Base-by-base conservation (phyloP, 1,140 invertebrate species). In the Bombus vancouverensis region DNA sequence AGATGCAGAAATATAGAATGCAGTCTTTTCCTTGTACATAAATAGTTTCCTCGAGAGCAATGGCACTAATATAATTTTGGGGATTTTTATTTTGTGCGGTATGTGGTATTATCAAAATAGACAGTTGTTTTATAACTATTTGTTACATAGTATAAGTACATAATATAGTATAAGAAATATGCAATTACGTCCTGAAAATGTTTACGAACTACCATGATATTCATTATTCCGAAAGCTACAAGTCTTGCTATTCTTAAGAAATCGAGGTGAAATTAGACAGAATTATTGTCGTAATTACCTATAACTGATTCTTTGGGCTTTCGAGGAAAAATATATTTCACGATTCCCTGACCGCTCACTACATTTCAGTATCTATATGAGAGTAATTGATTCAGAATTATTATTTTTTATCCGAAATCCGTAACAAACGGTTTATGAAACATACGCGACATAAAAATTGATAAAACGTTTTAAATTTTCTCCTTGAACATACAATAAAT, bases 331-430 rank as follows among this genome's bases (percentile, higher is more conserved):
- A 81, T 39, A 71, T 44, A 81, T 82, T 39, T 59, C 42, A 65
- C 57, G 81, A 83, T 88, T 62, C 57, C 47, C 32, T 42, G 85
- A 93, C 89, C 79, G 88, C 87, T 78, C 88, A 82, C 91, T 92
- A 93, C 88, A 91, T 93, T 94, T 93, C 92, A 53, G 88, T 93
- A 94, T 92, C 92, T 92, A 90, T 93, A 91, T 88, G 89, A 94
- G 87, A 88, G 89, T 66, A 87, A 53, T 78, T 44, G 32, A 83
- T 66, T 81, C 74, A 68, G 81, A 84, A 81, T 90, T 80, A 86
- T 34, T 72, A 78, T 44, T 66, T 57, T 74, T 76, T 80, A 34
- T 68, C 12, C 9, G 71, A 68, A 59, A 70, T 37, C 42, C 53
- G 89, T 88, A 88, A 90, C 88, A 90, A 85, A 78, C 83, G 82